Conservation (phyloP, 2,888 invertebrate genomes). For the Nysson spinosus region DNA sequence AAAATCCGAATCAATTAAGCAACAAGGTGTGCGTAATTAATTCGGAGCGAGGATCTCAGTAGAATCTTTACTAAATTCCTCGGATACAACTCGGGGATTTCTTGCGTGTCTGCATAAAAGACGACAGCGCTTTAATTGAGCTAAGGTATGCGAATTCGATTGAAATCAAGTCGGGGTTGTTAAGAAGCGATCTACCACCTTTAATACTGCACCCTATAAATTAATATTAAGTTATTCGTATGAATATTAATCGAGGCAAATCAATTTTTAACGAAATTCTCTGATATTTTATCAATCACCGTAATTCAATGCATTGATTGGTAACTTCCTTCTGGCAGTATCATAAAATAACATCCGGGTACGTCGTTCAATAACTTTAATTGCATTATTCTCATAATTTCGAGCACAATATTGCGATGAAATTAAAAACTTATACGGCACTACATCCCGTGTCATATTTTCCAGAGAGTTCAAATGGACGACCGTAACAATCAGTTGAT, state of each 20-base stretch:
- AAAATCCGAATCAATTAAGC: conserved; percentile 39
- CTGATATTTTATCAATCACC: conserved; percentile 26
- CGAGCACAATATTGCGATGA: conserved; percentile 6
- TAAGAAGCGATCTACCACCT: neutral
- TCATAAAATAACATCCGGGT: conserved; percentile 9
- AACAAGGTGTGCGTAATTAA: conserved; percentile 40
- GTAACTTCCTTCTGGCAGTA: conserved; percentile 10
- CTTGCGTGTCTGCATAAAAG: conserved; percentile 11
- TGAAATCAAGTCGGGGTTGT: conserved; percentile 6
- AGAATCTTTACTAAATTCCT: conserved; percentile 31
- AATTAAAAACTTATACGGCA: conserved; percentile 9
- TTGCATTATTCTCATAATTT: conserved; percentile 3
- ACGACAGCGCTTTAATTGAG: conserved; percentile 10
- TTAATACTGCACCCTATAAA: too few species aligned
- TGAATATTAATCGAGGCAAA: conserved; percentile 18
- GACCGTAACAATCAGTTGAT: too few species aligned
- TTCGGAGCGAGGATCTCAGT: conserved; percentile 18
- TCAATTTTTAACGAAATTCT: conserved; percentile 31
- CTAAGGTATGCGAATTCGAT: conserved; percentile 13
- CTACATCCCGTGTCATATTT: too few species aligned
- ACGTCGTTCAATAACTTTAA: conserved; percentile 31
- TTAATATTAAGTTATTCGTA: too few species aligned
- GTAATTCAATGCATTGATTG: neutral
- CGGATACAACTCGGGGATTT: conserved; percentile 12
- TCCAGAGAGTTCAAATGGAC: too few species aligned